Base-by-base conservation (phyloP, 2,797 vertebrate genomes). In the Eulemur rubriventer region DNA sequence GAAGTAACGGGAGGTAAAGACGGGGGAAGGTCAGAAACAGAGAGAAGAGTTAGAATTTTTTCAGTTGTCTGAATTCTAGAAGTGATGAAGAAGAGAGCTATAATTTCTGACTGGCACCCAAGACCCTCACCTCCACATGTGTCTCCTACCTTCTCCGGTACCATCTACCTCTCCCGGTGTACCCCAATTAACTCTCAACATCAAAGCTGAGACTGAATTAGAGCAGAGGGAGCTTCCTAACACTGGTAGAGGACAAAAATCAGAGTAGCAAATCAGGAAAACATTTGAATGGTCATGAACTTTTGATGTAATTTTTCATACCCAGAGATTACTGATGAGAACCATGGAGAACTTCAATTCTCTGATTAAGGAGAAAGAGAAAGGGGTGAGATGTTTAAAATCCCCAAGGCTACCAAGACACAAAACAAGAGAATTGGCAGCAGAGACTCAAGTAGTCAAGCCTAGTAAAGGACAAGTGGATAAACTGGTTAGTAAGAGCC, bases 321-420 rank as follows among this genome's bases (percentile, higher is more conserved):
- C 50, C 70, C 94, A 69, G 63, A 89, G 75, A 82, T 93, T 95
- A 84, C 88, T 91, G 91, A 93, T 76, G 82, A 96, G 70, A 94
- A 91, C 65, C 82, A 93, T 59, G 70, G 85, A 93, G 85, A 97
- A 93, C 28, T 83, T 92, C 75, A 96, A 48, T 93, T 95, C 67
- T 83, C 65, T 96, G 95, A 96, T 94, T 93, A 97, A 87, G 70
- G 65, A 95, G 82, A 75, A 96, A 95, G 87, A 95, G 89, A 96
- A 93, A 97, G 10, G 93, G 89, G 75, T 89, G 82, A 95, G 96
- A 76, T 97, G 95, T 97, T 97, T 97, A 97, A 97, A 96, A 97
- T 97, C 96, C 95, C 97, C 96, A 97, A 97, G 97, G 95, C 90
- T 97, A 98, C 97, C 85, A 96, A 96, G 89, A 97, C 79, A 97